Evolutionary conservation across 92 coral and sea anemone genomes (phyloP).

Genomic region (Bergia sp.): DNA sequence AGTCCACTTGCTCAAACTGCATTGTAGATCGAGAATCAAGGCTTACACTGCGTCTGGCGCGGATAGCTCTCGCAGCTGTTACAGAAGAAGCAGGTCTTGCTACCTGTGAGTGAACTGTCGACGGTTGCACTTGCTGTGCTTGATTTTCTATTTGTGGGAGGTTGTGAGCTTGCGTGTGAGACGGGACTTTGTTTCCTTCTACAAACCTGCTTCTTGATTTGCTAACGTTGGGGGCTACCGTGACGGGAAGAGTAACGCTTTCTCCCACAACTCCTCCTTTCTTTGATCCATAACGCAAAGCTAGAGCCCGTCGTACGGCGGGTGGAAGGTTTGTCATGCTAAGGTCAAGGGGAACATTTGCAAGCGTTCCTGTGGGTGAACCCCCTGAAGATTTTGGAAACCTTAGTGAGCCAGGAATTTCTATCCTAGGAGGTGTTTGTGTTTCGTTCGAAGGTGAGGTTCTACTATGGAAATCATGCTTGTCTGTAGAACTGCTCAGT

Average conservation of each 20-base stretch:
- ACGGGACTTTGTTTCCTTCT: conserved; percentile 42
- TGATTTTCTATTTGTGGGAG: conserved; percentile 19
- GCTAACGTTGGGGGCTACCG: conserved; percentile 64
- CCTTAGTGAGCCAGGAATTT: conserved; percentile 6
- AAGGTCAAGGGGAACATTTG: conserved; percentile 71
- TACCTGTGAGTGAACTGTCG: conserved; percentile 12
- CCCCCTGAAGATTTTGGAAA: conserved; percentile 41
- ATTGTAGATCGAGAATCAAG: conserved; percentile 69
- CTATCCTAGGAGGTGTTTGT: conserved; percentile 14
- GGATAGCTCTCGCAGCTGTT: conserved; percentile 39
- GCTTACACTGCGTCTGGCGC: conserved; percentile 74
- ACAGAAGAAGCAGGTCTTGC: conserved; percentile 19
- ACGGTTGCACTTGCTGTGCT: conserved; percentile 9
- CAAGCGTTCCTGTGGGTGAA: conserved; percentile 42
- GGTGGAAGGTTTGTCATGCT: conserved; percentile 87
- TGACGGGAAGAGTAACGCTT: conserved; percentile 34
- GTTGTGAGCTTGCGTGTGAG: conserved; percentile 28
- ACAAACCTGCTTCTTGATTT: conserved; percentile 68
- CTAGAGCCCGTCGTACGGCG: conserved; percentile 79
- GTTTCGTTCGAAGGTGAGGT: conserved; percentile 13
- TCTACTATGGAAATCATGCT: conserved; percentile 10
- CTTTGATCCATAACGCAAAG: conserved; percentile 72
- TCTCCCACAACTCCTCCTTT: conserved; percentile 53
- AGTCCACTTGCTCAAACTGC: conserved; percentile 5
- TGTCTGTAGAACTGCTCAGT: background rate